Percentiles rank a stretch among this genome's conserved stretches.
Conservation (phyloP, 2,113 vertebrate species). For the Antechinus stuartii region DNA sequence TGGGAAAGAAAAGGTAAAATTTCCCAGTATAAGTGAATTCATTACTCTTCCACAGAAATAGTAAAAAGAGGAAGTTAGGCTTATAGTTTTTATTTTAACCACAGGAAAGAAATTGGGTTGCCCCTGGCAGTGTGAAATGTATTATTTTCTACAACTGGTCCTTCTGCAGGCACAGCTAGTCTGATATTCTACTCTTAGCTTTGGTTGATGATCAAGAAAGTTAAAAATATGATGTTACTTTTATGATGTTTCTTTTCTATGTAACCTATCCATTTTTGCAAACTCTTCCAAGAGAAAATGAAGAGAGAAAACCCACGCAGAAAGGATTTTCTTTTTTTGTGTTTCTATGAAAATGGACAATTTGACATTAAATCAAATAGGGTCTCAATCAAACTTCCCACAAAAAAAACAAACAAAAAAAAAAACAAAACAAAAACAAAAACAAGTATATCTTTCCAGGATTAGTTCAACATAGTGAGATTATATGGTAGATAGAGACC, state of each 20-base stretch:
- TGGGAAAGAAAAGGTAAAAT: slow-evolving; percentile 30
- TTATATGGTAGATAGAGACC: not conserved
- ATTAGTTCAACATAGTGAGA: not conserved
- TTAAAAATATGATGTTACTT: not conserved
- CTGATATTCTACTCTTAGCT: not conserved
- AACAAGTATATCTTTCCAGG: not conserved
- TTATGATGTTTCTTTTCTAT: not conserved
- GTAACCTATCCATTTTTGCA: slow-evolving; percentile 25
- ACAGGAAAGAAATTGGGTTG: not conserved
- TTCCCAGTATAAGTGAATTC: slow-evolving; percentile 1
- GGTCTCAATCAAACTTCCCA: not conserved
- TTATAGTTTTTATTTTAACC: slow-evolving; percentile 13
- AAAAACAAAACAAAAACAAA: not conserved
- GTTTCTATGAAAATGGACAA: not conserved
- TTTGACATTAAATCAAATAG: not conserved
- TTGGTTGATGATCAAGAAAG: not conserved
- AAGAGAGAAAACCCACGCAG: not conserved
- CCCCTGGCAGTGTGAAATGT: slow-evolving; percentile 18
- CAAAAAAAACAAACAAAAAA: not conserved
- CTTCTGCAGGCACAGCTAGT: not conserved
- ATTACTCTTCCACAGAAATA: slow-evolving; percentile 33
- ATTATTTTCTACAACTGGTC: slow-evolving; percentile 14
- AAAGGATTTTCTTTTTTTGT: not conserved
- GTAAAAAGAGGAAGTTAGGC: not conserved
- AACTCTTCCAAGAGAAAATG: slow-evolving; percentile 28